Evolutionary conservation across 2,113 vertebrate genomes (phyloP), one percentile per base, ranked within the genome.

Genomic region (Reinhardtius hippoglossoides): DNA sequence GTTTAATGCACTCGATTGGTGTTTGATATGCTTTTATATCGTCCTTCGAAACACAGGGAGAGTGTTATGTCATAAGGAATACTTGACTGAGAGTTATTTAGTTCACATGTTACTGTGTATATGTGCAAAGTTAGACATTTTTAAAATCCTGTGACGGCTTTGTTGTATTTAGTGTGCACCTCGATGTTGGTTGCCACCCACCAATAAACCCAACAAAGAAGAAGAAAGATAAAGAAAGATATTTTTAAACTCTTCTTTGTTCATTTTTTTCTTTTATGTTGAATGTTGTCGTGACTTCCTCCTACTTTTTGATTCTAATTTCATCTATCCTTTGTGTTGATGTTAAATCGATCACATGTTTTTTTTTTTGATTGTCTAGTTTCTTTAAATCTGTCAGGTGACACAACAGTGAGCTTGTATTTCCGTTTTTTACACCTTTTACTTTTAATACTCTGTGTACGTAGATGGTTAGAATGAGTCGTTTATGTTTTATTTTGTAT

Each of bases 361-460:
- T 0, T 1, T 31, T 7, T 31, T 31, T 31, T 31, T 31, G 1
- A 31, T 31, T 31, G 31, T 31, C 3, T 74, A 55, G 21, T 59
- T 37, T 77, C 74, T 71, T 66, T 26, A 12, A 40, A 44, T 54
- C 31, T 31, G 31, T 31, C 31, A 6, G 21, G 14, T 40, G 15
- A 66, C 62, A 81, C 44, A 77, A 46, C 40, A 20, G 54, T 71
- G 63, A 68, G 37, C 48, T 75, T 74, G 7, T 14, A 1, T 57
- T 15, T 27, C 26, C 50, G 18, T 73, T 77, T 81, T 76, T 71
- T 44, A 44, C 42, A 44, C 48, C 48, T 44, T 5, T 61, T 40
- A 20, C n/a, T 62, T 56, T 68, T 71, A 23, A 62, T 66, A 77
- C 69, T 8, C 4, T 50, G 8, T 20, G 9, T 62, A n/a, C 75